Conservation (phyloP, 2,797 vertebrate species). For the Dipus sagitta region DNA sequence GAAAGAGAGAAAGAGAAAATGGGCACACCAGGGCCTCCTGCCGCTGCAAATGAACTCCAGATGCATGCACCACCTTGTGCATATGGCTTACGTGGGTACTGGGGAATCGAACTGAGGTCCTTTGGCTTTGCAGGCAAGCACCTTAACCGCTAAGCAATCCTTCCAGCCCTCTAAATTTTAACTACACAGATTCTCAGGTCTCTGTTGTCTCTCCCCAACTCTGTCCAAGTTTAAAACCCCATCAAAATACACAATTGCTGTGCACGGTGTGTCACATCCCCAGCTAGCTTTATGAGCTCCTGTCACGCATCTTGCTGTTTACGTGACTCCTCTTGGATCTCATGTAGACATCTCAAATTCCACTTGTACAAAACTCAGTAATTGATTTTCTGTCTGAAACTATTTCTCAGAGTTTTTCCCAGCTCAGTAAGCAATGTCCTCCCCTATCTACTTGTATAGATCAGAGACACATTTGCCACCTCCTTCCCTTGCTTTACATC, state of each 20-base stretch:
- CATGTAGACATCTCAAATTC: background rate
- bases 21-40: too few species aligned
- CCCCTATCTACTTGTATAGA: background rate
- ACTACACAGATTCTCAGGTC: background rate
- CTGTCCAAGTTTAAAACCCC: slow-evolving; percentile 24
- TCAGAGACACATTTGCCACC: background rate
- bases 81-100: too few species aligned
- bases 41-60: too few species aligned
- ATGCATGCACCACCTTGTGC: too few species aligned
- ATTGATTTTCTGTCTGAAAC: slow-evolving; percentile 2
- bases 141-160: background rate
- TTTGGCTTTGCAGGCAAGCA: too few species aligned
- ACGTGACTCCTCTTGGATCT: slow-evolving; percentile 24
- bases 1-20: too few species aligned
- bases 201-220: background rate
- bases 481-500: background rate
- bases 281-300: background rate
- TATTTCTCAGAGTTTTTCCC: background rate
- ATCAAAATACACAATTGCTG: background rate
- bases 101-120: too few species aligned
- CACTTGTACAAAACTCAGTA: background rate
- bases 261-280: background rate
- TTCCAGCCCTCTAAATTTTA: background rate
- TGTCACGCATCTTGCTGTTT: background rate
- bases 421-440: background rate